Evolutionary conservation across 1,140 invertebrate species (phyloP), one percentile per base, ranked within the genome.

Genomic region (Listronotus oregonensis): DNA sequence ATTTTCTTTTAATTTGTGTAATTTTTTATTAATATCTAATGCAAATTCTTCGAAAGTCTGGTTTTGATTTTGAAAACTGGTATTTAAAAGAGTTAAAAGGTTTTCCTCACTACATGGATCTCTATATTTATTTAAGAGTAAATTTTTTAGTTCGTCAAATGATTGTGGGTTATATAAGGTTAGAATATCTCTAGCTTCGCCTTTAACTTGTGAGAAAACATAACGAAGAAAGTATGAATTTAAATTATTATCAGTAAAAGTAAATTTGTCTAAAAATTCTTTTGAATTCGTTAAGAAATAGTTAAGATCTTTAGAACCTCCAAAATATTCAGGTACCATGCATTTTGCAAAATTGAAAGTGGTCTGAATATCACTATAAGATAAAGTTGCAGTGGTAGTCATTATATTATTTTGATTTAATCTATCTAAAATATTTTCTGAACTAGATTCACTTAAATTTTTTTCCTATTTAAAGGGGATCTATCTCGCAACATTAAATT

Each of bases 1-100:
- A 47, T 47, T 47, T 47, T 47, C 8, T 47, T 47, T 47, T 47
- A 47, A 47, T 55, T 55, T 55, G 39, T 55, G 40, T 40, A 39
- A 39, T 39, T 39, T 55, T 18, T 18, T 21, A 50, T 50, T 14
- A 6, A 11, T 6, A 17, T 50, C 31, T 32, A 50, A 14, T 17
- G 47, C 47, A 50, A 50, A 50, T 10, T 50, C 47, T 27, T 50
- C 47, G 47, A 50, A 50, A 27, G 6, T 21, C 18, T 18, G 47
- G 27, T 50, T 9, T 9, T 50, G 18, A 18, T 50, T 18, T 50
- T 50, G 47, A 27, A 27, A 50, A 50, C 47, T 50, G 6, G 47
- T 50, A 11, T n/a, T 50, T 9, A 11, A 27, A 27, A 50, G 47
- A 21, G 18, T 50, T 14, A 50, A 37, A 2, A 37, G 11, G 3